These are phyloP conservation scores for Palythoa heliodiscus DNA, from an alignment of 92 coral and sea anemone genomes.

Conservation along the genomic window DNA sequence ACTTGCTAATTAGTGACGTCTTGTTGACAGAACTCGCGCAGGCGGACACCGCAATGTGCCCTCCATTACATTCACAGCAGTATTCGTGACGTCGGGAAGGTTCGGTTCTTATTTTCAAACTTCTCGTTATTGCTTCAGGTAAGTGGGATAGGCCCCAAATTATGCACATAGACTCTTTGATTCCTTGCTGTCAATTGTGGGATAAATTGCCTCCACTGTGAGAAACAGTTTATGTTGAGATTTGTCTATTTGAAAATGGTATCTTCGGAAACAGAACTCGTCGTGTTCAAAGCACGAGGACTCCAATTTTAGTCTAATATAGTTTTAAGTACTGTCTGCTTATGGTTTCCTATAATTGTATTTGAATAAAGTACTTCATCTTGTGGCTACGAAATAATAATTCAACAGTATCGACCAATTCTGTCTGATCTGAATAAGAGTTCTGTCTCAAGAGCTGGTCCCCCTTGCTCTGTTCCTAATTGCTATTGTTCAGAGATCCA, in stretches of 20 bases:
- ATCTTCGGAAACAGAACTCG: conserved; percentile 20
- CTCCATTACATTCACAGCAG: conserved; percentile 34
- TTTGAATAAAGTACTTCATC: neutral
- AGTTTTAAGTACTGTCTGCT: neutral
- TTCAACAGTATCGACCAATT: conserved; percentile 20
- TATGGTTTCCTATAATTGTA: neutral
- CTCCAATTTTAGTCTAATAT: neutral
- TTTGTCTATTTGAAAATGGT: conserved; percentile 2
- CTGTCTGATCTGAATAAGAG: neutral
- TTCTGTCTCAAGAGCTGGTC: neutral
- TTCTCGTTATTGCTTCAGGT: conserved; percentile 38
- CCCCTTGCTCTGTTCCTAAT: neutral
- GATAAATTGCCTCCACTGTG: neutral
- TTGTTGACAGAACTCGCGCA: conserved; percentile 73
- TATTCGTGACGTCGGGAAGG: conserved; percentile 31
- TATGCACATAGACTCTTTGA: neutral
- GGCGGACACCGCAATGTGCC: conserved; percentile 44
- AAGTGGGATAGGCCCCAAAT: conserved; percentile 4
- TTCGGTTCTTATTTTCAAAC: conserved; percentile 32
- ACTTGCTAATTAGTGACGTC: conserved; percentile 83
- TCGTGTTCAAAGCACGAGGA: conserved; percentile 34
- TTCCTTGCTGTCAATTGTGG: neutral
- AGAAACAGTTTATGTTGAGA: neutral
- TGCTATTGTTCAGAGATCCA: neutral
- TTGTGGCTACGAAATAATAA: conserved; percentile 9